Evolutionary conservation across 2,113 vertebrate genomes (phyloP), one percentile per base, ranked within the genome.

Genomic region (Herpetotheres cachinnans): DNA sequence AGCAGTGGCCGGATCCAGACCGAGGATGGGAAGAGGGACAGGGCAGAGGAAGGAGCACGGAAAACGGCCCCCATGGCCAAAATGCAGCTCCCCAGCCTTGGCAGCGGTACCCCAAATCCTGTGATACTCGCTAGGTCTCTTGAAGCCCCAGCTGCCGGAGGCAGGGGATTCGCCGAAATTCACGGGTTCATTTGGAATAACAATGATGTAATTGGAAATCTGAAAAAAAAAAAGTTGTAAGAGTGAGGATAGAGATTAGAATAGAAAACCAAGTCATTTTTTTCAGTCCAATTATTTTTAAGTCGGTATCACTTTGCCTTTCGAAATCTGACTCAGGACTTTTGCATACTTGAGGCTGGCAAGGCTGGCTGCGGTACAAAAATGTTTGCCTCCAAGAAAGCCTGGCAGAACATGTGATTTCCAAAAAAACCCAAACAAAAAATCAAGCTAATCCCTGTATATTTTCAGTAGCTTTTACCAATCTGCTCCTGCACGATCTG

Each of bases 291-390:
- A 30, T 92, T 83, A 22, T 90, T 93, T 82, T 38, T 20, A 27
- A 67, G 86, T 50, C n/a, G 15, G 46, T 66, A 21, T 93, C 24
- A 0, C 84, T 94, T 89, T 56, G 73, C 81, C 56, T 76, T 82
- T 79, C 0, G 2, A 94, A 91, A 72, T 49, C 93, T 95, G 94
- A 96, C 93, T 97, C 93, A 93, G 90, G 96, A 42, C 54, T 95
- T 94, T 65, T 62, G 74, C 82, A 70, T 76, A 36, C 89, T 87
- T 29, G 93, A 82, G 94, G 89, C 90, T 93, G 95, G 96, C 91
- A 91, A 32, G 77, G 94, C 70, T 96, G 97, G 96, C 91, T 22
- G 70, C 1, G 1, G 47, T 20, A 92, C 90, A 90, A 84, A 55
- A 93, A 82, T 42, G 11, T 63, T 89, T 65, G 72, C 72, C 90